These are phyloP conservation scores for Melikaiella ostensackeni DNA, from an alignment of 2,888 invertebrate genomes.

Conservation along the genomic window DNA sequence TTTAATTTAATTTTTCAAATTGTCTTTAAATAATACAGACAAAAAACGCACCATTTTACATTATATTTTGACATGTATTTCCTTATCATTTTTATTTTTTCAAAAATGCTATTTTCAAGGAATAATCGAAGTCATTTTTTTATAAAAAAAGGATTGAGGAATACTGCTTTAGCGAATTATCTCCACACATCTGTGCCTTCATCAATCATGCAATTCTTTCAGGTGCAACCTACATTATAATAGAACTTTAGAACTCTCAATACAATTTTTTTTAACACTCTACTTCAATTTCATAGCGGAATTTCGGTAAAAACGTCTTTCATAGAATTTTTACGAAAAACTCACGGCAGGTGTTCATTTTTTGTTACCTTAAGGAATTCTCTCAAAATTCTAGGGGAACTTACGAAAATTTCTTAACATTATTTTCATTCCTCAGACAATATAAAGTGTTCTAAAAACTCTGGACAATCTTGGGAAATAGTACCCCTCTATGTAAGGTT, in stretches of 20 bases:
- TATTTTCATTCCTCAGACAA: slow-evolving; percentile 20
- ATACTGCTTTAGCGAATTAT: slow-evolving; percentile 17
- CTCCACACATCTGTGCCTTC: slow-evolving; percentile 48
- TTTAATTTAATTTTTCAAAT: too few relatives aligned
- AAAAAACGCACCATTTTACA: too few relatives aligned
- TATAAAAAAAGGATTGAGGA: neutral
- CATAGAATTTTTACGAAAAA: too few relatives aligned
- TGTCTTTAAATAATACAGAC: too few relatives aligned
- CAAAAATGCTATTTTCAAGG: neutral
- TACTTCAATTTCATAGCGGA: slow-evolving; percentile 44
- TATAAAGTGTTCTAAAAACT: slow-evolving; percentile 16
- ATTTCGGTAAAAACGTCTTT: neutral
- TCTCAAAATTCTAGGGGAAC: neutral
- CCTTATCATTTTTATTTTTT: neutral
- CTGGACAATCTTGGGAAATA: slow-evolving; percentile 23
- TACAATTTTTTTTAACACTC: neutral
- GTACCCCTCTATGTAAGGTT: neutral
- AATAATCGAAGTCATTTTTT: neutral
- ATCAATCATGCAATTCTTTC: slow-evolving; percentile 40
- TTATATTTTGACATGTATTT: neutral
- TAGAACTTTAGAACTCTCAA: neutral
- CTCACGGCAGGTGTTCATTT: too few relatives aligned
- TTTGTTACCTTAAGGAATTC: too few relatives aligned
- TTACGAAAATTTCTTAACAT: neutral
- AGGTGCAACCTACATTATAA: neutral